Base-by-base conservation (phyloP, 2,113 vertebrate species). In the Charadrius vociferus region DNA sequence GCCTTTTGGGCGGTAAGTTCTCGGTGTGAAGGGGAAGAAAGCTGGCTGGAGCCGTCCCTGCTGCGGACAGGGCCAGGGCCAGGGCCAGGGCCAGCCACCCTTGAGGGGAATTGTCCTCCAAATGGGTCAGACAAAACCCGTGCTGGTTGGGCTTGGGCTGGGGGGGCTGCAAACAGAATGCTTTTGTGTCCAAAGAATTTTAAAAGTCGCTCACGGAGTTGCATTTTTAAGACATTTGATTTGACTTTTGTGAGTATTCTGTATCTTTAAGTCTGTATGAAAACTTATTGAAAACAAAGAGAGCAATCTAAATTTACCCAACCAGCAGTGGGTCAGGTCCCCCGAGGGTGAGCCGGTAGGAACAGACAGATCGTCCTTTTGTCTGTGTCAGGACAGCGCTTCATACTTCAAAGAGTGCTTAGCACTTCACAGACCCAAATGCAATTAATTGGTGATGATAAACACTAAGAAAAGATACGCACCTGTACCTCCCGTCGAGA, bases 241-340 rank as follows among this genome's bases (percentile, higher is more conserved):
- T 78, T 71, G 90, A 59, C 86, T 96, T 95, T 93, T 61, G 72
- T 26, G 53, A n/a, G 87, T 71, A 21, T 53, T 89, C 86, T 23
- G 0, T 49, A 21, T 37, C 49, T 94, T 95, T 29, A 90, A 86
- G 73, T 21, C 77, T 83, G 6, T 75, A 26, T 47, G 27, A 62
- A 37, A 9, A 6, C 84, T 79, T 14, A 66, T 13, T 67, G 92
- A 90, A 95, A 93, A 66, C 55, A 89, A 65, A 88, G 73, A 58
- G 81, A 93, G 58, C 27, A 59, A 59, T 75, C 61, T 85, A 32
- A 49, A 78, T 75, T 15, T 50, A 16, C 41, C 71, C 72, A 61
- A 52, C 65, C n/a, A 91, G 81, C 50, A 78, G 36, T 45, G 81
- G 89, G 59, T 85, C 59, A 32, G 27, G 7, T 65, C n/a, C 26